Evolutionary conservation across 2,888 invertebrate genomes (phyloP), one percentile per base, ranked within the genome.

Genomic region (Metopia argyrocephala): DNA sequence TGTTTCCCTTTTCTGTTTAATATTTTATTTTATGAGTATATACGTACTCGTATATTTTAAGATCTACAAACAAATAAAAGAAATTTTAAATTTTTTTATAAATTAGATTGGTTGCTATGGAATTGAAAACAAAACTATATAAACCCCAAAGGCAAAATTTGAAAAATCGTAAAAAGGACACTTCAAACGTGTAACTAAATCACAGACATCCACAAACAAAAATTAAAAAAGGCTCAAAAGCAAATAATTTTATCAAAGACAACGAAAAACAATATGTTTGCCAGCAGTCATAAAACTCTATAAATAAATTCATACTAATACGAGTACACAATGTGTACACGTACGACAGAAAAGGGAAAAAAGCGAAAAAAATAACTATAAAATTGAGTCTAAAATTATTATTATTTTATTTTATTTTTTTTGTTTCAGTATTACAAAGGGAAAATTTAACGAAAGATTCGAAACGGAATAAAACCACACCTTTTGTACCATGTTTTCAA

Each of bases 201-300:
- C 54, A 21, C 50, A 68, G 70, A 71, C 61, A 66, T 66, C 54
- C 23, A 66, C 12, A 71, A 45, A 27, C 21, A 5, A 28, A n/a
- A n/a, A n/a, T n/a, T n/a, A n/a, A 38, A 66, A 50, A 74, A 56
- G 54, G 21, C 54, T 4, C 5, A 31, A 38, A 38, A 38, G 61
- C 54, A 61, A 69, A 76, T 61, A 75, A 46, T 21, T 62, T 75
- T 28, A 15, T 68, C 18, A 15, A 54, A 48, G 15, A 20, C 15
- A 68, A 68, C 21, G 46, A 61, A 54, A 31, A 46, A 78, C 74
- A 59, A 76, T 74, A 69, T 66, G 31, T 56, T 74, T 65, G 81
- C 81, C 70, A 81, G 56, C 59, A 78, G 76, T 70, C 81, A 74
- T 74, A 62, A 56, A 38, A 48, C 66, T 66, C n/a, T 59, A 2